Evolutionary conservation across 2,113 vertebrate genomes (phyloP), one percentile per base, ranked within the genome.

Genomic region (Gobius niger): DNA sequence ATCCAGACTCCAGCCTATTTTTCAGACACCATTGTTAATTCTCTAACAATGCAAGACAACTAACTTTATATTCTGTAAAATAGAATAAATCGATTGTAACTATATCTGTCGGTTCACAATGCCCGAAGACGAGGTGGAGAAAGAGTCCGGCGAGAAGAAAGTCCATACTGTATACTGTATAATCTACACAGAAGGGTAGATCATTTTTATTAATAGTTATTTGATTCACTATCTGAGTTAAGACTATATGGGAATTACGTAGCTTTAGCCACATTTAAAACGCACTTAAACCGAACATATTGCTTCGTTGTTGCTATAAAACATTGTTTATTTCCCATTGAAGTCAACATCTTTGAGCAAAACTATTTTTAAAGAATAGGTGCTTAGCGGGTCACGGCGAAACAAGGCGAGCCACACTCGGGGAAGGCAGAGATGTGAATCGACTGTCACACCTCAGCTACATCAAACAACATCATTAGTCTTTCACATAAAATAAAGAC

Each of bases 401-500:
- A 56, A 52, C 14, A 40, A 54, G 52, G 68, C 46, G 52, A 46
- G 19, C 63, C 16, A 47, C 44, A 57, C 46, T 47, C 67, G 53
- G 63, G 9, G 62, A 42, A 77, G 50, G 68, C 47, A 73, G 41
- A 50, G 52, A 68, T 52, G 70, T 16, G 57, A 76, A 79, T 78
- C 50, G 80, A 82, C 76, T 82, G 80, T 77, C 70, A 76, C 78
- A 78, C 70, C 73, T 82, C 80, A 63, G 76, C 63, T 68, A 59
- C 76, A 74, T 83, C 80, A 87, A 83, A 84, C 78, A 77, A 56
- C 76, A 68, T 82, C 80, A 87, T 86, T 85, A 85, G 76, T 90
- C 76, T 80, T 75, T 86, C 61, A 78, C 65, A 79, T 73, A 34
- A 78, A 85, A 88, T 83, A 86, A 90, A 89, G 87, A 86, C 68